phyloP scores from a whole-genome alignment of 1,140 invertebrate genomes.

The Listronotus bonariensis region DNA sequence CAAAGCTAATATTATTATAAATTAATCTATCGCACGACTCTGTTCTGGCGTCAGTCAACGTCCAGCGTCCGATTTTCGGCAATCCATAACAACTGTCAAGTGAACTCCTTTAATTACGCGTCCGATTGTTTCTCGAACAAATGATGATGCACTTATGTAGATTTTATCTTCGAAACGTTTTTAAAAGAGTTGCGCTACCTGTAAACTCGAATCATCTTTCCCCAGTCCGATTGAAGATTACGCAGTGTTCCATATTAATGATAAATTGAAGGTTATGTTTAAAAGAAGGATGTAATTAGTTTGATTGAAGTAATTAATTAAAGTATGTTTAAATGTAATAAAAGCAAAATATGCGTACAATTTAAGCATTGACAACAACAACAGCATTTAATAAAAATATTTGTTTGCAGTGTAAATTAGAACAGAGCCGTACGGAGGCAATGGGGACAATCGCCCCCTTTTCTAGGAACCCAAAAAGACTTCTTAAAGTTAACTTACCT shows the following conservation, averaged over 20 bases:
- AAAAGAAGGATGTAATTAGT: conserved; percentile 17
- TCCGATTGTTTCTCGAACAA: conserved; percentile 36
- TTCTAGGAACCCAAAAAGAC: no score
- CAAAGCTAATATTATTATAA: no score
- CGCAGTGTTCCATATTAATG: conserved; percentile 10
- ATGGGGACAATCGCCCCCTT: no score
- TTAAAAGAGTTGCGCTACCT: conserved; percentile 19
- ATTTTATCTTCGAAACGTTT: conserved; percentile 11
- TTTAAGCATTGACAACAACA: no score
- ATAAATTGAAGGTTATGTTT: conserved; percentile 15
- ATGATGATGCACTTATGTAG: conserved; percentile 35
- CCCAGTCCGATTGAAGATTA: conserved; percentile 12
- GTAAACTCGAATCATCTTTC: conserved; percentile 26
- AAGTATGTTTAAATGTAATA: no score
- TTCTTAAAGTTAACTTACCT: no score
- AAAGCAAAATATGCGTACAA: no score
- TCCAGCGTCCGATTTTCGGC: conserved; percentile 19
- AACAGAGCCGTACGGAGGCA: no score
- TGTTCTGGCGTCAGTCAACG: background rate
- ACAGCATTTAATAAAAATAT: no score
- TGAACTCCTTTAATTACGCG: conserved; percentile 39
- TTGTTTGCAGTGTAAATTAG: no score
- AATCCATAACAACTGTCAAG: conserved; percentile 36
- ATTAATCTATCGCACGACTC: no score
- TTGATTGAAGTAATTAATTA: conserved; percentile 6